Base-by-base conservation (phyloP, 2,113 vertebrate species). In the Capreolus pygargus region DNA sequence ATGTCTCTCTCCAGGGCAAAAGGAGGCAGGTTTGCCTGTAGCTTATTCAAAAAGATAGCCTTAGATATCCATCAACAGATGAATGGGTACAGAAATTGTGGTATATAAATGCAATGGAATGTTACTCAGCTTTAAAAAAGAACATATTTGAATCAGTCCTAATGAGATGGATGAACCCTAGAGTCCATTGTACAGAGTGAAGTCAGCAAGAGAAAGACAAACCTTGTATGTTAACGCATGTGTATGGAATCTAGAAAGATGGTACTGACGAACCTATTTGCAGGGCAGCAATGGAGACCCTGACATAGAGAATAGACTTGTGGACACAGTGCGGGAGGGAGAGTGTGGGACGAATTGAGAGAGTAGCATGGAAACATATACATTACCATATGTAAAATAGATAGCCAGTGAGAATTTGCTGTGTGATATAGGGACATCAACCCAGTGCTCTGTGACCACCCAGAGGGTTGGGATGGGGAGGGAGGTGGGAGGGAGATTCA, bases 181-280 rank as follows among this genome's bases (percentile, higher is more conserved):
- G 67, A 39, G 21, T 23, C 67, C 4, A 70, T 39, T 70, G n/a
- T 70, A 70, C 19, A 70, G 9, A 70, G 19, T 21, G 67, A 70
- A 70, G 64, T 36, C 17, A 67, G 33, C 64, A 67, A 70, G n/a
- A 70, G 67, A 36, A 70, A 70, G 36, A 36, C 67, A 23, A 50
- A 50, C 47, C 47, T 1, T 23, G n/a, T 21, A 12, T 70, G 67
- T 36, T 70, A 70, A 36, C 19, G 5, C 64, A 3, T 23, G n/a
- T 36, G n/a, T 36, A 36, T 70, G 19, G 67, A 70, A 70, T 70
- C 67, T 23, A 70, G 67, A 70, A 70, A 70, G 67, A 12, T 23
- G 67, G n/a, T 12, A 12, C 10, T 70, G 10, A 70, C 0, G 0
- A 12, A 70, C 67, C n/a, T 70, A 12, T 70, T 3, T 70, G n/a